Evolutionary conservation across 2,888 invertebrate genomes (phyloP).

Genomic region (Fabriciana adippe): DNA sequence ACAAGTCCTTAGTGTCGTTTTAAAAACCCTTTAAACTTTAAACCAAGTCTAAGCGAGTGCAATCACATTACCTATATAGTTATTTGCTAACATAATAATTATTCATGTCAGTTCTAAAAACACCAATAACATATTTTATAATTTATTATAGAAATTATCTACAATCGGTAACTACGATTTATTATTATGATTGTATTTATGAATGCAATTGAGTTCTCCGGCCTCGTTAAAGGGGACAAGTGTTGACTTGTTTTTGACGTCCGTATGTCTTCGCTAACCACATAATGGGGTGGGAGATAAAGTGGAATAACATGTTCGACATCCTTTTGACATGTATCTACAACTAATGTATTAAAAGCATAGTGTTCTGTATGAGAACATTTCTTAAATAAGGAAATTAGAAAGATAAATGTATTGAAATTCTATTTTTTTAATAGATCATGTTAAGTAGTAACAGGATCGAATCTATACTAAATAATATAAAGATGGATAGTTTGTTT

Average conservation of each 20-base stretch:
- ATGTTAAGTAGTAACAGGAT: too few relatives aligned
- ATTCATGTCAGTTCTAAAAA: too few relatives aligned
- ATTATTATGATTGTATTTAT: constrained; percentile 20
- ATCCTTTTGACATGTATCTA: constrained; percentile 11
- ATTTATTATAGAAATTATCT: neutral
- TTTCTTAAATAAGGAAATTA: neutral
- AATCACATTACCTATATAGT: too few relatives aligned
- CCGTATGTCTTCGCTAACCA: constrained; percentile 29
- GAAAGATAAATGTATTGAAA: neutral
- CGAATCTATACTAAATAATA: too few relatives aligned
- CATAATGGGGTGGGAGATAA: constrained; percentile 31
- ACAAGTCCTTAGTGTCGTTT: too few relatives aligned
- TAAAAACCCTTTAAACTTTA: too few relatives aligned
- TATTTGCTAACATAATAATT: too few relatives aligned
- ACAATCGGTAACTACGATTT: neutral
- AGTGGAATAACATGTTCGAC: constrained; percentile 30
- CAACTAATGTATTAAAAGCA: neutral
- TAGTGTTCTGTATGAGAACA: neutral
- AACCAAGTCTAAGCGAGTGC: too few relatives aligned
- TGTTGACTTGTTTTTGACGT: constrained; percentile 55
- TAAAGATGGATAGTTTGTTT: too few relatives aligned
- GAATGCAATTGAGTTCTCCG: constrained; percentile 21
- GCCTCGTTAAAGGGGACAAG: constrained; percentile 53
- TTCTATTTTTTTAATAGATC: neutral
- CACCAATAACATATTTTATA: too few relatives aligned